These are phyloP conservation scores for Luperina nickerlii DNA, from an alignment of 2,888 invertebrate species.

Conservation along the genomic window DNA sequence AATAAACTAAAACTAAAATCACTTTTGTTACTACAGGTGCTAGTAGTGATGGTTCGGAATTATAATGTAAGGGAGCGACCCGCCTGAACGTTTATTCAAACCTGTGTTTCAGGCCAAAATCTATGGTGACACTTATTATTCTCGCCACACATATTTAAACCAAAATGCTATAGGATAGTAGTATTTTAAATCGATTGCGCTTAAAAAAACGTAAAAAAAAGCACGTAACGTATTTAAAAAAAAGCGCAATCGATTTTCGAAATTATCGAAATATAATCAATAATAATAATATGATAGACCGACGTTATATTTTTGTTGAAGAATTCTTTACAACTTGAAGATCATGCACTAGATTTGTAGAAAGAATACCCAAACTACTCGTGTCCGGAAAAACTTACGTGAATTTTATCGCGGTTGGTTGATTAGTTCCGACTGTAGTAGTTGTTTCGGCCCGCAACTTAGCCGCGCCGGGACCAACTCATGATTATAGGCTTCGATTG, in stretches of 20 bases:
- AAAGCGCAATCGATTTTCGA: no score
- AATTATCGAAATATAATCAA: no score
- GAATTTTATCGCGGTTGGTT: slow-evolving; percentile 41
- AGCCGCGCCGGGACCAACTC: slow-evolving; percentile 49
- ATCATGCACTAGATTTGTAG: background rate
- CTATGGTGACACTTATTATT: background rate
- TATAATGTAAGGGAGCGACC: no score
- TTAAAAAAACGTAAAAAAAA: no score
- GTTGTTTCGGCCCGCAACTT: slow-evolving; percentile 34
- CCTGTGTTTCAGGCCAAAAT: background rate
- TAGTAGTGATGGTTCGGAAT: no score
- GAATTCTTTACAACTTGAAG: background rate
- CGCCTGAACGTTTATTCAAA: no score
- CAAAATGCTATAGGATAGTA: no score
- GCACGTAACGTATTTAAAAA: no score
- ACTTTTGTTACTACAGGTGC: no score
- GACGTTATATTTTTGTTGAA: background rate
- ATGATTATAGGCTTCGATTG: slow-evolving; percentile 35
- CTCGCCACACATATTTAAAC: background rate
- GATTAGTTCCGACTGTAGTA: slow-evolving; percentile 46
- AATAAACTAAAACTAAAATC: no score
- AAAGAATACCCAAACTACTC: slow-evolving; percentile 9
- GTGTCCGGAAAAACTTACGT: slow-evolving; percentile 25
- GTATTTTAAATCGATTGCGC: no score
- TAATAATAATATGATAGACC: no score